Evolutionary conservation across 2,113 vertebrate genomes (phyloP), one percentile per base, ranked within the genome.

Genomic region (Sula dactylatra): DNA sequence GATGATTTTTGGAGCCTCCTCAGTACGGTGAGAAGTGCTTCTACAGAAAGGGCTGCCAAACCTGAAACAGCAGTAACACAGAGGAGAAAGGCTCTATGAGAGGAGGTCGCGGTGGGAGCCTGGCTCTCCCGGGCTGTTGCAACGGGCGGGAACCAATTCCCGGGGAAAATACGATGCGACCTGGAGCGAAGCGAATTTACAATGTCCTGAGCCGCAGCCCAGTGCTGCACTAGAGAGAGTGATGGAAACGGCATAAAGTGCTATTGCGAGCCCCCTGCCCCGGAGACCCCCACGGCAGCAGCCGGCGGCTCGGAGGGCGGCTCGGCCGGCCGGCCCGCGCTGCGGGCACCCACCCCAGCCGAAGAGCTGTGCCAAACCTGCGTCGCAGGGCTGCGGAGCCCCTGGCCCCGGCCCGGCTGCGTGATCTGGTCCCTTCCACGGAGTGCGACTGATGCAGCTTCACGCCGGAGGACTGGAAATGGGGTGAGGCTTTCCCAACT

Each of bases 401-500:
- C 36, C 59, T 7, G 49, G 8, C 40, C 36, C 69, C 55, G 14
- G 40, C 50, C 67, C 1, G 8, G 36, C 40, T 38, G 59, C 10
- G 65, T 7, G 29, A 25, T 4, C 42, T 2, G 44, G 11, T 26
- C 31, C 66, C 38, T 40, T 11, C 11, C 58, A 50, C 5, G 59
- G 1, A 4, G 44, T 2, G 49, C 40, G 16, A 2, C n/a, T 2
- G 69, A 7, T 0, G 61, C 31, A 13, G 61, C 50, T 74, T 56
- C 80, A 0, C 4, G 7, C 56, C 1, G 4, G 17, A 21, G 61
- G 16, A 5, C 3, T 19, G 2, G 38, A 32, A 18, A 54, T 0
- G 27, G 27, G 6, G 3, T 5, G 65, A 64, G n/a, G 49, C 55
- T 70, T 50, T 38, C 36, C 45, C 24, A 11, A 2, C 47, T 10